Conservation (phyloP, 2,888 invertebrate species). For the Spodoptera picta region DNA sequence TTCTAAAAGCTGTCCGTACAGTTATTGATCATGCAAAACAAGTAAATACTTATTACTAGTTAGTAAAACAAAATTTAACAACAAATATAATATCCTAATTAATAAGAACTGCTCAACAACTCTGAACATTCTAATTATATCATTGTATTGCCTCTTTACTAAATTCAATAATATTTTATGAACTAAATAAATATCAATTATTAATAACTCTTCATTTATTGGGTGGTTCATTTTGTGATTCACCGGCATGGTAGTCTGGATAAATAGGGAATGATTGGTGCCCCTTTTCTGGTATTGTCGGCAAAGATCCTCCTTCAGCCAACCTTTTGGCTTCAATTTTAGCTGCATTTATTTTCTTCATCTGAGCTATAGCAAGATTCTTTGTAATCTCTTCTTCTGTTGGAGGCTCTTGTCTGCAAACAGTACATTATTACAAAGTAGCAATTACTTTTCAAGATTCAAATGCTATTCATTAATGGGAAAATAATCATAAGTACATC, state of each 20-base stretch:
- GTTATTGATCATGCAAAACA: not conserved
- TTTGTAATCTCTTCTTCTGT: constrained; percentile 91
- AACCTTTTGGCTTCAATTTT: constrained; percentile 90
- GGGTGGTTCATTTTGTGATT: constrained; percentile 61
- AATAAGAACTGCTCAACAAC: no score
- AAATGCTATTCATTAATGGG: no score
- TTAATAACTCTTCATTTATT: constrained; percentile 43
- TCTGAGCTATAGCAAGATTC: constrained; percentile 91
- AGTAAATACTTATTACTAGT: not conserved
- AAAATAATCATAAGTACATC: no score
- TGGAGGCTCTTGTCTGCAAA: constrained; percentile 90
- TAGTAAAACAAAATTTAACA: constrained; percentile 2
- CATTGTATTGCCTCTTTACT: not conserved
- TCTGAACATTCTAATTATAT: not conserved
- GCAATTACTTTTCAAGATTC: no score
- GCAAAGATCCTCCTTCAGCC: constrained; percentile 79
- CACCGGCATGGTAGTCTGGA: constrained; percentile 89
- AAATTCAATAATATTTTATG: not conserved
- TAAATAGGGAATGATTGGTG: constrained; percentile 86
- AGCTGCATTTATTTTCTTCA: constrained; percentile 93
- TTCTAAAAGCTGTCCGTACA: no score
- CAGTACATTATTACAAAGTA: not conserved
- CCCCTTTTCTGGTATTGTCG: constrained; percentile 69
- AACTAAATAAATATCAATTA: constrained; percentile 16
- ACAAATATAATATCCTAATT: not conserved